Evolutionary conservation across 1,140 invertebrate species (phyloP), one percentile per base, ranked within the genome.

Genomic region (Mylabris phalerata): DNA sequence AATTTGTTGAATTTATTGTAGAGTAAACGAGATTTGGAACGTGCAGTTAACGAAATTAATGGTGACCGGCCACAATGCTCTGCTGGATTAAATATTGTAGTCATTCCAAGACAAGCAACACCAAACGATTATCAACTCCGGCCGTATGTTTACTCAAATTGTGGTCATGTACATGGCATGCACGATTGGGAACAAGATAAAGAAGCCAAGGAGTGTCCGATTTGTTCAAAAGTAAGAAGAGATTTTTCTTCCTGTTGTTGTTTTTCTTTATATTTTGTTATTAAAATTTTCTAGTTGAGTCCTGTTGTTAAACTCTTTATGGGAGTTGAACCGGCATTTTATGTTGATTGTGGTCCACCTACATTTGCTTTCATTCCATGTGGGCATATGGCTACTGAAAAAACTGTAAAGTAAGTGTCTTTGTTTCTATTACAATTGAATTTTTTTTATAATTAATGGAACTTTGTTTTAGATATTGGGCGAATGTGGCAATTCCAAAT

Each of bases 51-150:
- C 75, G 88, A 93, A 74, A 83, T 99, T 64, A 99, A 99, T 77
- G 95, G 95, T 45, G 93, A 93, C 26, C 82, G 95, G 71, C 97
- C 97, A n/a, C 95, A 98, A 74, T 99, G 97, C 80, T 97, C 97
- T 43, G 97, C 99, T 19, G 97, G 97, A 39, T 80, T 99, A 19
- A 98, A 98, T 75, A 99, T 97, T 1, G 80, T 99, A 59, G 95
- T 99, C 3, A 95, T 99, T 71, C 95, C 97, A 44, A 82, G 93
- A 66, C 92, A 90, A 78, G 84, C 89, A 61, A 88, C 85, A 58
- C 77, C 84, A 40, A 82, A 85, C 62, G 87, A 87, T 59, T 85
- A 85, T 63, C 81, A 87, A 63, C 90, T 90, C 73, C 93, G 95
- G 75, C 95, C 95, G 52, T 98, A 98, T 78, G 96, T 98, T 32